Base-by-base conservation (phyloP, 2,888 invertebrate genomes). In the Coecobrya sp. region DNA sequence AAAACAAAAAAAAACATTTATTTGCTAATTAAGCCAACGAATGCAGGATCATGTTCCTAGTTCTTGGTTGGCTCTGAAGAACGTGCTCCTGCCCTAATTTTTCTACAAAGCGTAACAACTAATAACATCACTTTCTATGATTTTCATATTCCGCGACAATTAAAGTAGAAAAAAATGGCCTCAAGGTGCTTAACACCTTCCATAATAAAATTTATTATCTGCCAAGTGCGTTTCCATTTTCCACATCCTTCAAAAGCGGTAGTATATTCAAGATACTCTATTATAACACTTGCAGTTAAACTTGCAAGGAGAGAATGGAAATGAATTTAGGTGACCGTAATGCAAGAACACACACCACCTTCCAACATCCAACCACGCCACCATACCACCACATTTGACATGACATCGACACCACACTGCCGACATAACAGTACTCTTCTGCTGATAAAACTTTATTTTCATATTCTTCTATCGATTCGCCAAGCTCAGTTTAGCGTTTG, bases 171-270 rank as follows among this genome's bases (percentile, higher is more conserved):
- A 76, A 36, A 81, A 55, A 55, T 82, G 85, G 65, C 89, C 84
- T 89, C 92, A 89, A 92, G 92, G 88, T 85, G 27, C 65, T 92
- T 86, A 49, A 79, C 92, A 86, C 92, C 88, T 92, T 89, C 86
- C 92, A 86, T 62, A 68, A 22, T 25, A 89, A 49, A 70, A 62
- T 55, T 89, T 84, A 92, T 92, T 92, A 70, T 27, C 52, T 92
- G 88, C 73, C 73, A 81, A 42, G 27, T 55, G 81, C 30, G 81
- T 42, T 81, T 81, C 81, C 81, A 81, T 81, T 81, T 55, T 81
- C 36, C 5, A 19, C n/a, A 81, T 55, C 81, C 81, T 81, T 81
- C 30, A 55, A 52, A 55, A 55, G 10, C 7, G 27, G 25, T 16
- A 11, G 19, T n/a, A n/a, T n/a, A 19, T 55, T n/a, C 13, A 19